Percentiles rank a stretch among this genome's conserved stretches.
phyloP scores from a whole-genome alignment of 2,888 invertebrate species.

The Zootermopsis nevadensis region DNA sequence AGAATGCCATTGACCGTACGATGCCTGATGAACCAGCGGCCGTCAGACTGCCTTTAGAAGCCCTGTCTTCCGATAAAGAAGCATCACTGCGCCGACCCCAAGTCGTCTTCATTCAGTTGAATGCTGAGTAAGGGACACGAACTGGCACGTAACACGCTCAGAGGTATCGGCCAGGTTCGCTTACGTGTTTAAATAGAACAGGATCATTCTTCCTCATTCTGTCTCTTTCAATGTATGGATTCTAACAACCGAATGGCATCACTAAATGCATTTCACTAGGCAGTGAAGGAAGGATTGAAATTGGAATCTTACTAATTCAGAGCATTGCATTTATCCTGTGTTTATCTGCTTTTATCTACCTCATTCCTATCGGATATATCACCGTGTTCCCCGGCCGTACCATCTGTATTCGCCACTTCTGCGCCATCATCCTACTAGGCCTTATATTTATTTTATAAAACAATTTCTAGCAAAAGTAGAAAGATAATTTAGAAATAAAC shows the following conservation, averaged over 20 bases:
- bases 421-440: too few species aligned
- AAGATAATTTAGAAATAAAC: too few species aligned
- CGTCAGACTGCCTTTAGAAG: too few species aligned
- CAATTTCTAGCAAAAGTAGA: too few species aligned
- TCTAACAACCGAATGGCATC: background rate
- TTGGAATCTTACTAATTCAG: too few species aligned
- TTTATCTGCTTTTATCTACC: too few species aligned
- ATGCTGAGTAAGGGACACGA: background rate
- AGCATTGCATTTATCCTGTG: too few species aligned
- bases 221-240: background rate
- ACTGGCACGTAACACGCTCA: background rate
- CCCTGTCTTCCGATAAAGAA: too few species aligned
- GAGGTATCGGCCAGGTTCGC: background rate
- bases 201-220: background rate
- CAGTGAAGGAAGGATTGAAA: background rate
- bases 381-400: background rate
- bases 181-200: background rate
- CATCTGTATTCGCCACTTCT: too few species aligned
- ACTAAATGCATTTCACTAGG: background rate
- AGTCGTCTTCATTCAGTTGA: conserved; percentile 16
- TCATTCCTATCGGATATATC: background rate
- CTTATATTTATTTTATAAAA: too few species aligned
- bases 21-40: too few species aligned
- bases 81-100: background rate
- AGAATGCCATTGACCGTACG: too few species aligned